Evolutionary conservation across 2,113 vertebrate genomes (phyloP).

Genomic region (Lycaon pictus): DNA sequence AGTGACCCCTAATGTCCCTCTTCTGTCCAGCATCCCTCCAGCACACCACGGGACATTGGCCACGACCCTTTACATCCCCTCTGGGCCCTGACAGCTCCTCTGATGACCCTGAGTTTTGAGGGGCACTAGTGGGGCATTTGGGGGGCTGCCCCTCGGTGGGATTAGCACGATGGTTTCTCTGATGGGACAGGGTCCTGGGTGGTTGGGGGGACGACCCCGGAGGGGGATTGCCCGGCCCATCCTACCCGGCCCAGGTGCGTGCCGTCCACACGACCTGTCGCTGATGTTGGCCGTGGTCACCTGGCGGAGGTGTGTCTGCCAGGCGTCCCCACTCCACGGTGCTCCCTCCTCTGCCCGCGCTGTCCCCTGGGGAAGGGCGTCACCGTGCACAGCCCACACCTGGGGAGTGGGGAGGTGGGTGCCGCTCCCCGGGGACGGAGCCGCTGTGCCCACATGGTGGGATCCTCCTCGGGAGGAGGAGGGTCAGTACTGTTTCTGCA

Average conservation of each 20-base stretch:
- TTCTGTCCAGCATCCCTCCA: neutral
- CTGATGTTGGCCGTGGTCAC: rapidly evolving
- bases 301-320: neutral
- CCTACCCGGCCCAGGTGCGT: rapidly evolving
- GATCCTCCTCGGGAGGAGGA: neutral
- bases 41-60: neutral
- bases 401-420: neutral
- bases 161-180: neutral
- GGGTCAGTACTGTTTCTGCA: neutral
- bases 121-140: no score
- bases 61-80: no score
- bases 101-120: no score
- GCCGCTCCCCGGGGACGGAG: neutral
- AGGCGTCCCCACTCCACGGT: no score
- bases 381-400: rapidly evolving
- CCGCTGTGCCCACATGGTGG: neutral
- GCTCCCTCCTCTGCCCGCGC: no score
- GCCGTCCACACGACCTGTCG: neutral
- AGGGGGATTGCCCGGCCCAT: neutral
- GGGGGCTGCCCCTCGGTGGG: no score
- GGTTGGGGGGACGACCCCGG: neutral
- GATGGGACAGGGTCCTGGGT: neutral
- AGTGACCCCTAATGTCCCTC: neutral
- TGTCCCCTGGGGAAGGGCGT: neutral
- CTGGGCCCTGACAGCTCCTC: no score